phyloP scores from a whole-genome alignment of 2,113 vertebrate genomes.

The Narcine bancroftii region DNA sequence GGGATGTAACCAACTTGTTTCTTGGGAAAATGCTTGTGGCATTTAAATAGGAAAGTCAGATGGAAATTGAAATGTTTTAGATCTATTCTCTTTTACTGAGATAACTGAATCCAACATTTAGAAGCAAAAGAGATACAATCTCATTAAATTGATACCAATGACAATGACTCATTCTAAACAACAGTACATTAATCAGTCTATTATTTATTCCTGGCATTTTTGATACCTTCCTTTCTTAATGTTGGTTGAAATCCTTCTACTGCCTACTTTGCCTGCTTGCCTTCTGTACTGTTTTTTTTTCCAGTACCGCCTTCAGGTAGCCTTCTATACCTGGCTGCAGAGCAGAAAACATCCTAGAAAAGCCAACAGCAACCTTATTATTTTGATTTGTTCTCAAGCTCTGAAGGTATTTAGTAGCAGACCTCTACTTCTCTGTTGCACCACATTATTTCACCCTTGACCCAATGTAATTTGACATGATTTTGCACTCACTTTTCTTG shows the following conservation, averaged over 20 bases:
- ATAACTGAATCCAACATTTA: constrained; percentile 2
- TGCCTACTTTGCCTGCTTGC: neutral
- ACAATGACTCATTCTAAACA: neutral
- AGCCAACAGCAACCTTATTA: neutral
- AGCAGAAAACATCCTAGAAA: neutral
- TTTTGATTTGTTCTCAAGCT: neutral
- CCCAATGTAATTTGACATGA: neutral
- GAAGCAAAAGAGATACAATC: neutral
- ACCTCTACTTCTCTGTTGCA: neutral
- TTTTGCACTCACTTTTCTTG: neutral
- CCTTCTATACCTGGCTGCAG: neutral
- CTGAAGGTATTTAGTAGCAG: neutral
- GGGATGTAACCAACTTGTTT: neutral
- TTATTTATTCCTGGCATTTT: neutral
- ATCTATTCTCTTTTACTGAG: neutral
- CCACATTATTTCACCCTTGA: neutral
- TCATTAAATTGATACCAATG: neutral
- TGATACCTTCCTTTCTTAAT: neutral
- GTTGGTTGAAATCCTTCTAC: neutral
- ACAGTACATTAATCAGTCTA: neutral
- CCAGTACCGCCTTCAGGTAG: neutral
- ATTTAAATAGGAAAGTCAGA: constrained; percentile 29
- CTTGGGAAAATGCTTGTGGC: neutral
- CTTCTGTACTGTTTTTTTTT: neutral
- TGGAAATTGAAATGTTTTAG: constrained; percentile 33